phyloP scores from a whole-genome alignment of 1,140 invertebrate genomes.

The Lucilia sericata region DNA sequence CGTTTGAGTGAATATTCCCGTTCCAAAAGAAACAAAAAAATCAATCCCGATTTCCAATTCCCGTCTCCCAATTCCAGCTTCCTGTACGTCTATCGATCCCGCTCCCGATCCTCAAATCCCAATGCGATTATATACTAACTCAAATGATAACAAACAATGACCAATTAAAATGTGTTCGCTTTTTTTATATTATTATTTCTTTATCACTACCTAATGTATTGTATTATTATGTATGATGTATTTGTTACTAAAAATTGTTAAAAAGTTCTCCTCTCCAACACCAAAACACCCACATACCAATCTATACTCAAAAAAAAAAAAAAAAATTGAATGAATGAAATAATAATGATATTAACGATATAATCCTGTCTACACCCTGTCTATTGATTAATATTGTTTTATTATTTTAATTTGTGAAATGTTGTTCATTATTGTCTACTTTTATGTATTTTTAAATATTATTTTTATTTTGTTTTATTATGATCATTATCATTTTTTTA shows the following conservation, averaged over 20 bases:
- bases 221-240: background rate
- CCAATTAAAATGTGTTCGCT: background rate
- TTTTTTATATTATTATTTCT: background rate
- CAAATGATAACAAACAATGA: constrained; percentile 15
- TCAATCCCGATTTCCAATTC: background rate
- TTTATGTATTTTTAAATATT: constrained; percentile 46
- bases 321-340: background rate
- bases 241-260: constrained; percentile 18
- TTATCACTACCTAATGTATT: background rate
- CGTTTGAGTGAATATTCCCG: constrained; percentile 20
- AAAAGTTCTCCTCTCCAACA: background rate
- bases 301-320: background rate
- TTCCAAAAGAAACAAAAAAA: background rate
- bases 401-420: constrained; percentile 46
- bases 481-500: constrained; percentile 46
- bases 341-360: background rate
- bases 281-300: background rate
- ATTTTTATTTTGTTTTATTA: constrained; percentile 47
- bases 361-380: background rate
- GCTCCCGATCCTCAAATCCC: background rate
- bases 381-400: background rate
- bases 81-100: constrained; percentile 7
- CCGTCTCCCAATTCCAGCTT: constrained; percentile 2
- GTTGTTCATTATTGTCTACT: constrained; percentile 49
- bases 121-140: constrained; percentile 30